Conservation (phyloP, 2,888 invertebrate species). For the Caenorhabditis becei region DNA sequence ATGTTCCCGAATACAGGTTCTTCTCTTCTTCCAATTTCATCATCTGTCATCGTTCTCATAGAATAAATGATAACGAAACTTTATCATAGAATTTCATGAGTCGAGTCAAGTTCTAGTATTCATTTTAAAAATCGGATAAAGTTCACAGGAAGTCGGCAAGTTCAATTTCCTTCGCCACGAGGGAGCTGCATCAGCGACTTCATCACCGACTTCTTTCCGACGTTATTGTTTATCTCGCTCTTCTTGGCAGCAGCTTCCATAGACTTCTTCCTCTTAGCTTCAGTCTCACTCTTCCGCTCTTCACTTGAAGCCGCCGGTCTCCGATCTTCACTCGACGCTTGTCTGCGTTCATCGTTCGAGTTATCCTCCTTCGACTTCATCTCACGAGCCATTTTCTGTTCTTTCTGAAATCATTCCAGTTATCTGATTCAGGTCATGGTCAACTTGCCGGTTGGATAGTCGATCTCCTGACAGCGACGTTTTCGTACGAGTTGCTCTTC, state of each 20-base stretch:
- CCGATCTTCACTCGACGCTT: conserved; percentile 38
- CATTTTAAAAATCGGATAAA: no score
- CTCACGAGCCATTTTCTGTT: conserved; percentile 59
- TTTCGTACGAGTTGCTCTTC: conserved; percentile 61
- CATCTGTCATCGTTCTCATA: neutral
- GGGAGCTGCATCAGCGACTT: conserved; percentile 28
- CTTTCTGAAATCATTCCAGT: conserved; percentile 29
- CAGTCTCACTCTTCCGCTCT: conserved; percentile 9
- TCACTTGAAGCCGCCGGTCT: conserved; percentile 6
- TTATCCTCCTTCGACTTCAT: conserved; percentile 54
- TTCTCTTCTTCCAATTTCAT: neutral
- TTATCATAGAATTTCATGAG: conserved; percentile 2
- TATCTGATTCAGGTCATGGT: no score
- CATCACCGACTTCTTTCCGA: conserved; percentile 29
- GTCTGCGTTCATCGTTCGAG: conserved; percentile 37
- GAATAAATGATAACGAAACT: neutral
- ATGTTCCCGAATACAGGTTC: conserved; percentile 36
- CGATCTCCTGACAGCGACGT: conserved; percentile 42
- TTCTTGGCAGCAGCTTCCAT: conserved; percentile 16
- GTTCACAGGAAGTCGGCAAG: no score
- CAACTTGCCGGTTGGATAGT: conserved; percentile 44
- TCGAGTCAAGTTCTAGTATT: no score
- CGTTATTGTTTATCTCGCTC: conserved; percentile 6
- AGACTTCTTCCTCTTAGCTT: conserved; percentile 19
- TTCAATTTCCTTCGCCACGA: neutral